Evolutionary conservation across 2,113 vertebrate genomes (phyloP).

Genomic region (Stigmatopora argus): DNA sequence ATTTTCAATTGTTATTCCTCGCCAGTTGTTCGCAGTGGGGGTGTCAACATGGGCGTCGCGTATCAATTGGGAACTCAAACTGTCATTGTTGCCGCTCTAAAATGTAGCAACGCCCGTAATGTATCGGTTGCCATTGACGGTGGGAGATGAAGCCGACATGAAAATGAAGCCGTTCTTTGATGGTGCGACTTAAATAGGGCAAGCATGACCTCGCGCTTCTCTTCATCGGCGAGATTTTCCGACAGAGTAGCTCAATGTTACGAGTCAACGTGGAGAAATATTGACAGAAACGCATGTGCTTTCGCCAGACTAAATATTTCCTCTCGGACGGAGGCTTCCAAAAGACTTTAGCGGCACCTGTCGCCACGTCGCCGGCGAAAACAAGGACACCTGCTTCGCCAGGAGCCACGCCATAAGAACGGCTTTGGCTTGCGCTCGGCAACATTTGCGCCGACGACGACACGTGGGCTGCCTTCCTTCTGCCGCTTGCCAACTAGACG

Average conservation of each 20-base stretch:
- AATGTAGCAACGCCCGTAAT: too few relatives aligned
- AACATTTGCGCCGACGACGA: background rate
- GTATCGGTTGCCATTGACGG: too few relatives aligned
- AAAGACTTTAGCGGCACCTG: constrained; percentile 18
- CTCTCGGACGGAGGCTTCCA: constrained; percentile 16
- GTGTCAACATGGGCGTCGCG: background rate
- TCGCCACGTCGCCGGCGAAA: constrained; percentile 6
- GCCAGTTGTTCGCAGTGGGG: background rate
- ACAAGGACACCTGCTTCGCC: constrained; percentile 2
- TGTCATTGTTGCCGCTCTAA: background rate
- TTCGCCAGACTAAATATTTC: constrained; percentile 7
- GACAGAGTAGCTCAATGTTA: background rate
- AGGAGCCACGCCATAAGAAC: constrained; percentile 12
- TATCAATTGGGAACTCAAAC: background rate
- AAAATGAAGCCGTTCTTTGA: too few relatives aligned
- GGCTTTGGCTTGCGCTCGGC: background rate
- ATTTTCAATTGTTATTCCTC: too few relatives aligned
- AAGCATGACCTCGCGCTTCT: too few relatives aligned
- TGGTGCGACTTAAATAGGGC: too few relatives aligned
- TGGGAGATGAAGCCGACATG: too few relatives aligned
- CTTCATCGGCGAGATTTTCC: background rate
- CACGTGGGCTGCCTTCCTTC: background rate
- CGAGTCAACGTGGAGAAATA: background rate
- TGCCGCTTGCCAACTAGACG: background rate
- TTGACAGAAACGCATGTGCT: constrained; percentile 2